phyloP scores from a whole-genome alignment of 2,888 invertebrate genomes.

The Scrobipalpa costella region DNA sequence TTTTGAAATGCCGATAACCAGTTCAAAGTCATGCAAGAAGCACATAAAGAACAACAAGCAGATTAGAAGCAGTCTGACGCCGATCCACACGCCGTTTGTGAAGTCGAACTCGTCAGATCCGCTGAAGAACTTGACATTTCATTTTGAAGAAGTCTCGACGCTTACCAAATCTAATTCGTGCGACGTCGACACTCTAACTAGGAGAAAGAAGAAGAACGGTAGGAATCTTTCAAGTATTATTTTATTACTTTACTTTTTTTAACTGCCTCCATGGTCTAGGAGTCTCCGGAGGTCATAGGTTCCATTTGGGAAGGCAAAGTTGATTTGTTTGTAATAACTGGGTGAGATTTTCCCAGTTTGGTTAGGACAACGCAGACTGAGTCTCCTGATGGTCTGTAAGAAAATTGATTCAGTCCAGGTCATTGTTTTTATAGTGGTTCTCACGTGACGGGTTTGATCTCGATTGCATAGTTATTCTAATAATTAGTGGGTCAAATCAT shows the following conservation, averaged over 20 bases:
- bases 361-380: too few relatives aligned
- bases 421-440: too few relatives aligned
- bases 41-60: conserved; percentile 70
- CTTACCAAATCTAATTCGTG: conserved; percentile 83
- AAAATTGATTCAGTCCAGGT: too few relatives aligned
- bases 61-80: conserved; percentile 68
- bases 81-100: conserved; percentile 79
- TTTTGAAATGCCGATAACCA: conserved; percentile 80
- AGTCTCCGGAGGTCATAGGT: too few relatives aligned
- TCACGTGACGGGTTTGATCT: too few relatives aligned
- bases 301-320: too few relatives aligned
- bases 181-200: conserved; percentile 83
- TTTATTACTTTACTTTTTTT: not conserved
- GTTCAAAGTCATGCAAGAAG: conserved; percentile 71
- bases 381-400: too few relatives aligned
- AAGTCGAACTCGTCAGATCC: conserved; percentile 84
- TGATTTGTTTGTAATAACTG: too few relatives aligned
- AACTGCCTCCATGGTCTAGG: not conserved
- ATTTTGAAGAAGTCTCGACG: conserved; percentile 82
- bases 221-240: conserved; percentile 34
- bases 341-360: too few relatives aligned
- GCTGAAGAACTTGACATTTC: conserved; percentile 82
- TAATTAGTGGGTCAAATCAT: too few relatives aligned
- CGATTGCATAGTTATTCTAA: too few relatives aligned
- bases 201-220: conserved; percentile 72